These are phyloP conservation scores for Orchestia grillus DNA, from an alignment of 1,140 invertebrate genomes.

Conservation along the genomic window DNA sequence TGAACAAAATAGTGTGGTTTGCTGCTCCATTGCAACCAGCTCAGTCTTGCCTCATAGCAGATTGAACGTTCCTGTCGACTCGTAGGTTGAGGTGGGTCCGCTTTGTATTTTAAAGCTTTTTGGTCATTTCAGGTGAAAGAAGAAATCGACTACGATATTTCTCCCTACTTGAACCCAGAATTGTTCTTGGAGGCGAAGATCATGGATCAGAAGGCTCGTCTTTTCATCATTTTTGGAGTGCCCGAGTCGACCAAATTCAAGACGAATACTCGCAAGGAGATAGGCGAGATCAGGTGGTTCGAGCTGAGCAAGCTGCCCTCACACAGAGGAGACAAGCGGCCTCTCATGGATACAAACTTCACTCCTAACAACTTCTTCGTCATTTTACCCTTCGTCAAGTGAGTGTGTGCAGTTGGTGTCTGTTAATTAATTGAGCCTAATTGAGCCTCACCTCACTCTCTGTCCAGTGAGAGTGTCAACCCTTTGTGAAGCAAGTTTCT, in stretches of 20 bases:
- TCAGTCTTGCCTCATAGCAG: too few relatives aligned
- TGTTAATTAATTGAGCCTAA: too few relatives aligned
- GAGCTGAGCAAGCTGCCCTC: not conserved
- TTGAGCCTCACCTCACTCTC: too few relatives aligned
- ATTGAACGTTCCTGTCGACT: too few relatives aligned
- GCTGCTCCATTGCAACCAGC: too few relatives aligned
- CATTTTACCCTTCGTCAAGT: constrained; percentile 19
- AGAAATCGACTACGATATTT: constrained; percentile 41
- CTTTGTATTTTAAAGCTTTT: too few relatives aligned
- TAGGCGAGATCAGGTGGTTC: not conserved
- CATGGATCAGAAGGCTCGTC: not conserved
- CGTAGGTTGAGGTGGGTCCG: too few relatives aligned
- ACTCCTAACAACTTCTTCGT: constrained; percentile 25
- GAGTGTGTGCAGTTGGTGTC: not conserved
- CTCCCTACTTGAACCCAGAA: not conserved
- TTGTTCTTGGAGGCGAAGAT: not conserved
- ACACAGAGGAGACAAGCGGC: not conserved
- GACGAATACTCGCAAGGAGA: constrained; percentile 41
- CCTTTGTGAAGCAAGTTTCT: too few relatives aligned
- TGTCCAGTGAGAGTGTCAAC: too few relatives aligned
- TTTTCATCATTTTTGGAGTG: constrained; percentile 22
- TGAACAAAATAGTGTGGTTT: too few relatives aligned
- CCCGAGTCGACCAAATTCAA: not conserved
- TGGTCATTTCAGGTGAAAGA: not conserved
- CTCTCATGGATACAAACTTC: not conserved